A percentile compares a stretch with the other conserved stretches of the same genome.
phyloP scores from a whole-genome alignment of 2,797 vertebrate genomes.

The Cyprinella venusta region DNA sequence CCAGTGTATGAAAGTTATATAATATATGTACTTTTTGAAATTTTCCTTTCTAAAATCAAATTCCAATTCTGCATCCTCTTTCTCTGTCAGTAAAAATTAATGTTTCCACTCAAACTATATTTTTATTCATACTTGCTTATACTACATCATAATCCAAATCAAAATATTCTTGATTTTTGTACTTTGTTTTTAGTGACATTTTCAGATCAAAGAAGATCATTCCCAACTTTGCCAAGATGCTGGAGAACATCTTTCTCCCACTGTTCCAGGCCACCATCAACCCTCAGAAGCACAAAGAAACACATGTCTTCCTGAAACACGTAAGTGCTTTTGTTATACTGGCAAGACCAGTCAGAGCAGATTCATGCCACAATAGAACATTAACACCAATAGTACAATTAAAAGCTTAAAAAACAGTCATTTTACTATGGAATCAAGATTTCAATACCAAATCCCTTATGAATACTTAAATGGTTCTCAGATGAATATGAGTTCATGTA shows the following conservation, averaged over 20 bases:
- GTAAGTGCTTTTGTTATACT: constrained; percentile 75
- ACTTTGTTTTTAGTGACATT: constrained; percentile 85
- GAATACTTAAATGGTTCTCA: background rate
- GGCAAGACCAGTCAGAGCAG: constrained; percentile 8
- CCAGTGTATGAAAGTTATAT: background rate
- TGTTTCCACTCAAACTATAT: background rate
- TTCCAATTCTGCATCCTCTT: background rate
- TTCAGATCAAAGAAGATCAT: constrained; percentile 90
- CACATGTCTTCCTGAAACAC: constrained; percentile 92
- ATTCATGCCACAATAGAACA: background rate
- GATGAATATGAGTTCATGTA: background rate
- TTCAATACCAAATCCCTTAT: background rate
- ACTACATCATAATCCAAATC: background rate
- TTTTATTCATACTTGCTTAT: background rate
- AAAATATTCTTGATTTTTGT: background rate
- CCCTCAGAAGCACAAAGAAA: constrained; percentile 87
- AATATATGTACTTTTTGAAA: background rate
- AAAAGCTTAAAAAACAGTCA: constrained; percentile 17
- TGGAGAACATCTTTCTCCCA: constrained; percentile 94
- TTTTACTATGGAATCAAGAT: background rate
- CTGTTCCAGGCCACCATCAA: constrained; percentile 94
- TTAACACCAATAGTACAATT: background rate
- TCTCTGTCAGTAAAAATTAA: background rate
- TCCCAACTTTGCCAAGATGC: constrained; percentile 90
- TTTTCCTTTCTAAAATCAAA: background rate